Evolutionary conservation across 2,113 vertebrate genomes (phyloP), one percentile per base, ranked within the genome.

Genomic region (Varanus salvator): DNA sequence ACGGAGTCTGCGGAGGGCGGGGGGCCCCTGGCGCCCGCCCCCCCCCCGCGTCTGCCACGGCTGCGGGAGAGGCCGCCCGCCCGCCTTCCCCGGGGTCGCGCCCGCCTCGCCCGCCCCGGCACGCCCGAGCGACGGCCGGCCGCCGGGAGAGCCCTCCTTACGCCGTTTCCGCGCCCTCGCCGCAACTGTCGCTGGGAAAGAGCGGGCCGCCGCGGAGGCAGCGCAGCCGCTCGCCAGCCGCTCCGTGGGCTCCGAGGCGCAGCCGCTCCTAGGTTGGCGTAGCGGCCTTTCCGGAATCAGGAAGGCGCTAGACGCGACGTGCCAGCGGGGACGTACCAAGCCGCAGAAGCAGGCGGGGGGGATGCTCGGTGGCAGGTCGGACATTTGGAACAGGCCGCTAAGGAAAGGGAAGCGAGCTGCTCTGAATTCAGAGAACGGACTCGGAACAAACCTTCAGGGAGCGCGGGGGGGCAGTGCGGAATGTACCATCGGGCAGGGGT

Each of bases 221-320:
- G 71, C 14, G 71, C n/a, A 38, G 1, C 68, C 11, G 11, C 12
- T 14, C 3, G 12, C 3, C 21, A 34, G 27, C 72, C n/a, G 34
- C 3, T 25, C 3, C 50, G 5, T 44, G 9, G 1, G 1, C 38
- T 31, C 3, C 57, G 1, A 5, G 8, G 1, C 44, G 27, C 48
- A 17, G 38, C 23, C 34, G 25, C 74, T 34, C 6, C 21, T 2
- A 6, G 15, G 21, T 1, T 23, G 31, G 72, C 84, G 89, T 9
- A 80, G 52, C 11, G 4, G 8, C 6, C 14, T 64, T 90, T 66
- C 52, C 68, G 66, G 89, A 86, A 90, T 90, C 4, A 23, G 76
- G 77, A 7, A 0, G 38, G 38, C 38, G 38, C 38, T 44, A 44
- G 38, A 3, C 38, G 38, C 38, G 38, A 44, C 38, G 38, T 44